Percentiles rank a stretch among this genome's conserved stretches.
Evolutionary conservation across 1,140 invertebrate genomes (phyloP).

Genomic region (Drosophila lini): DNA sequence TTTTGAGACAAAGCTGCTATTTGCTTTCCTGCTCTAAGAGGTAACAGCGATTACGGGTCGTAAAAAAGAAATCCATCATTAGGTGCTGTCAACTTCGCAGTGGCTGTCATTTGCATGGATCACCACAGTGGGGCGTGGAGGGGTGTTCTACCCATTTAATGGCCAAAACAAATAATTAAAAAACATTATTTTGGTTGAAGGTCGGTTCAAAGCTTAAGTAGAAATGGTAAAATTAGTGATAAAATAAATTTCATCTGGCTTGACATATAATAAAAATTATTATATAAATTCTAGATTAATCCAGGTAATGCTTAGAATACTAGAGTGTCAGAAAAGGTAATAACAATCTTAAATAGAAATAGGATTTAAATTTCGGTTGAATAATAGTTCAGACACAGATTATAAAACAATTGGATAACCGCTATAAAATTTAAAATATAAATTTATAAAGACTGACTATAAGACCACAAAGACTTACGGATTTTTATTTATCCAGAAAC

Average conservation of each 20-base stretch:
- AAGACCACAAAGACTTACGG: too few species aligned
- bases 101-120: conserved; percentile 22
- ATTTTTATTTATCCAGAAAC: too few species aligned
- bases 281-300: not conserved
- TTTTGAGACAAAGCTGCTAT: conserved; percentile 61
- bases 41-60: conserved; percentile 63
- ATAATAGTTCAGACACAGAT: not conserved
- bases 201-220: not conserved
- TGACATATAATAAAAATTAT: not conserved
- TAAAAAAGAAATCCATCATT: conserved; percentile 81
- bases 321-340: not conserved
- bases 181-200: not conserved
- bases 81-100: conserved; percentile 37
- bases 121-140: conserved; percentile 47
- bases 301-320: not conserved
- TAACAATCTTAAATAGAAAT: not conserved
- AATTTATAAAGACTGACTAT: not conserved
- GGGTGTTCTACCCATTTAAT: not conserved
- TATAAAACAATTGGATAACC: not conserved
- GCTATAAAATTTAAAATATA: not conserved
- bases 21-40: conserved; percentile 17
- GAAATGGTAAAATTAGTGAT: not conserved
- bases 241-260: not conserved
- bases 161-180: not conserved
- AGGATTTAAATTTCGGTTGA: not conserved